Evolutionary conservation across 1,140 invertebrate genomes (phyloP).

Genomic region (Anagrus nilaparvatae): DNA sequence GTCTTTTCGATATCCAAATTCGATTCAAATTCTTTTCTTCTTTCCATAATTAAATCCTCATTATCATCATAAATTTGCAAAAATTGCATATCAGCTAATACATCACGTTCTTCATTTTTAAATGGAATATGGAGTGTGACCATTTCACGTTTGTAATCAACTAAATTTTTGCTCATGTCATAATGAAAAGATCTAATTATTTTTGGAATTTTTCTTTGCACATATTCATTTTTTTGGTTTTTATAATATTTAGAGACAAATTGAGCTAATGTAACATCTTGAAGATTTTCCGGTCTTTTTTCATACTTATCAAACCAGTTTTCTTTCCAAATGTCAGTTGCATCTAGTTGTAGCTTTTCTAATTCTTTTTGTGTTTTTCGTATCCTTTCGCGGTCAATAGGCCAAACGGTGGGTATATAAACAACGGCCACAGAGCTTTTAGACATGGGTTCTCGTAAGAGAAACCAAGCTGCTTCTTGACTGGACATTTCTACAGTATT

Average conservation of each 20-base stretch:
- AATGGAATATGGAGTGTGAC: too few species aligned
- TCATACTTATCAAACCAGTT: too few species aligned
- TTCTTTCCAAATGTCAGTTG: too few species aligned
- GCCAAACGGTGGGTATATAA: slow-evolving; percentile 11
- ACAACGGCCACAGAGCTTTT: slow-evolving; percentile 5
- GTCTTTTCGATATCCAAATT: neutral
- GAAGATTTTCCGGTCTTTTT: too few species aligned
- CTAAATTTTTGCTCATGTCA: too few species aligned
- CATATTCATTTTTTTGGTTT: slow-evolving; percentile 19
- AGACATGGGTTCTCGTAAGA: slow-evolving; percentile 10
- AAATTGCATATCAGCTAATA: slow-evolving; percentile 27
- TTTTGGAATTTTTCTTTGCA: slow-evolving; percentile 15
- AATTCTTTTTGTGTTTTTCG: too few species aligned
- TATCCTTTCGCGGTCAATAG: too few species aligned
- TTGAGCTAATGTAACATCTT: slow-evolving; percentile 20
- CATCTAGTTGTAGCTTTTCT: too few species aligned
- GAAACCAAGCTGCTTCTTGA: too few species aligned
- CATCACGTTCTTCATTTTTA: too few species aligned
- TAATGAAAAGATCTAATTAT: slow-evolving; percentile 30
- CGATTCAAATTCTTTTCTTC: slow-evolving; percentile 7
- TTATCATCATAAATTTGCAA: slow-evolving; percentile 17
- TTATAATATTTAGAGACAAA: slow-evolving; percentile 21
- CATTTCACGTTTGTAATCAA: too few species aligned
- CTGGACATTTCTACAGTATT: slow-evolving; percentile 9
- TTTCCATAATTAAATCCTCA: slow-evolving; percentile 8